phyloP scores from a whole-genome alignment of 53 echinoderm and acorn worm genomes.

The Hippasteria phrygiana region DNA sequence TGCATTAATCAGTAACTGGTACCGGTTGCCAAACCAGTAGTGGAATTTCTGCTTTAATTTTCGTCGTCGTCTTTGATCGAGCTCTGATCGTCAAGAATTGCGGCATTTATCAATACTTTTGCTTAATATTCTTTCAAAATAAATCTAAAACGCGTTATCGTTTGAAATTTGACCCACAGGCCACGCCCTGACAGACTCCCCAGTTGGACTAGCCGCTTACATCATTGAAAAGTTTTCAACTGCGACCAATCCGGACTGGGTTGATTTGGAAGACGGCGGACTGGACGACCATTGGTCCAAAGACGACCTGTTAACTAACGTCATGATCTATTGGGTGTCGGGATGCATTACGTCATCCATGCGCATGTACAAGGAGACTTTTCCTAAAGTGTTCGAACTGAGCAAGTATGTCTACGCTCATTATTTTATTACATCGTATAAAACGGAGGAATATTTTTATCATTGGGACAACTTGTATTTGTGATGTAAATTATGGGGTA shows the following conservation, averaged over 20 bases:
- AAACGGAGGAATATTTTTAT: too few species aligned
- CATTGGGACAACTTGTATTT: too few species aligned
- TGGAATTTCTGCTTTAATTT: too few species aligned
- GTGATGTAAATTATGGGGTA: too few species aligned
- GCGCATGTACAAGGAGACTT: slow-evolving; percentile 90
- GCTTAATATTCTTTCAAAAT: too few species aligned
- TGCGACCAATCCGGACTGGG: slow-evolving; percentile 72
- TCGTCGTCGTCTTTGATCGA: too few species aligned
- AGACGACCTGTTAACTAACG: slow-evolving; percentile 90
- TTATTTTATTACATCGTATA: too few species aligned
- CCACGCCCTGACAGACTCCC: slow-evolving; percentile 71
- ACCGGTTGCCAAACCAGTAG: too few species aligned
- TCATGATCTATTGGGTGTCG: slow-evolving; percentile 96
- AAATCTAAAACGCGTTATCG: too few species aligned
- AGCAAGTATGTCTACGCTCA: slow-evolving; percentile 10
- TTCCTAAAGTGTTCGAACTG: not conserved
- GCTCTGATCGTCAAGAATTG: too few species aligned
- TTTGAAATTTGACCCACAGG: slow-evolving; percentile 4
- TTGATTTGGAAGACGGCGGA: slow-evolving; percentile 74
- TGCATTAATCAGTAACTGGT: too few species aligned
- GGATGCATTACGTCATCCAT: slow-evolving; percentile 86
- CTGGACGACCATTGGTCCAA: slow-evolving; percentile 60
- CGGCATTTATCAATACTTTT: too few species aligned
- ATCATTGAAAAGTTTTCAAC: slow-evolving; percentile 90
- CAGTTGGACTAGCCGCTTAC: slow-evolving; percentile 88